Evolutionary conservation across 2,797 vertebrate species (phyloP), one percentile per base, ranked within the genome.

Genomic region (Botia kubotai): DNA sequence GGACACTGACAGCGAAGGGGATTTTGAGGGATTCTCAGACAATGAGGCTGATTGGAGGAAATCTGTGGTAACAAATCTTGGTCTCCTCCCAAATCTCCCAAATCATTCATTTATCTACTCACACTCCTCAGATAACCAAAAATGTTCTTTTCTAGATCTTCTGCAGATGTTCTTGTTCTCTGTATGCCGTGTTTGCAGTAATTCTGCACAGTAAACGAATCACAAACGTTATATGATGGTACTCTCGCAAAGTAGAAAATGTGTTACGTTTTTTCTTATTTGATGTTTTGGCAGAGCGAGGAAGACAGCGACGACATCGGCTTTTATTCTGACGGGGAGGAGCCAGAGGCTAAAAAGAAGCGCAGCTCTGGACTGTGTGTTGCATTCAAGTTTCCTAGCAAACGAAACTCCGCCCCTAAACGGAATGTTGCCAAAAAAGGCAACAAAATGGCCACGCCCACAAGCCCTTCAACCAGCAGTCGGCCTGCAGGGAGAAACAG

Each of bases 381-480:
- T 10, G 97, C 97, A 2, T 93, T 98, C 60, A 96, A 96, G 82
- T 98, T 98, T 93, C 97, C 97, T 0, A 83, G 89, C 76, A 98
- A 95, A 90, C 95, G 92, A 83, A 83, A 83, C 19, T 88, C 90
- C 1, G 70, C 84, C 50, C 75, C 79, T 14, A 91, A 90, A 85
- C 80, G 79, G 8, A 63, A 86, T 8, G 52, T 43, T 3, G 17
- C 79, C 8, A 80, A 87, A 68, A 86, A 84, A 87, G 80, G 66
- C 8, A 33, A 23, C 1, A 75, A 79, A 84, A 85, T 68, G 39
- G 55, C 76, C 82, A 65, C 88, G 82, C 75, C 86, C 82, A 75
- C 66, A 36, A 48, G 70, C 73, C 62, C 69, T 48, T 57, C 11
- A 72, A 66, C 23, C 21, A 86, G 76, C 77, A 4, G 63, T 85